Evolutionary conservation across 2,888 invertebrate genomes (phyloP).

Genomic region (Leptothorax acervorum): DNA sequence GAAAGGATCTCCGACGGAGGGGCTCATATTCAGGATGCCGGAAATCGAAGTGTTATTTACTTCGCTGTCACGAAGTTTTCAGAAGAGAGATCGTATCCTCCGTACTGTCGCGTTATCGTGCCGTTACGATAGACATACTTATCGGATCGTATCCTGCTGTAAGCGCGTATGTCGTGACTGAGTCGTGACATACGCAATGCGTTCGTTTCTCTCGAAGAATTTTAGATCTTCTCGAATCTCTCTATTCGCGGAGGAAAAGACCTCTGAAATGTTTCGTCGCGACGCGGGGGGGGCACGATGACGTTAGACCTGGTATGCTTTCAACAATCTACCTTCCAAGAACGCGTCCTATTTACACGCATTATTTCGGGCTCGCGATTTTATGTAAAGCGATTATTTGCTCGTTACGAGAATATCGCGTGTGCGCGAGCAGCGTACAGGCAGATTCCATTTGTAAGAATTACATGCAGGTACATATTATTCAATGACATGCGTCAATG

Average conservation of each 20-base stretch:
- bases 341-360: neutral
- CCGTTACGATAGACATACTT: neutral
- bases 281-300: neutral
- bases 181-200: neutral
- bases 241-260: neutral
- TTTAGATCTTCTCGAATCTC: neutral
- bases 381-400: neutral
- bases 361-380: neutral
- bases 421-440: too few relatives aligned
- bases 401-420: neutral
- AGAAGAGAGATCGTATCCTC: neutral
- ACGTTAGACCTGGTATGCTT: neutral
- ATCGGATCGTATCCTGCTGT: neutral
- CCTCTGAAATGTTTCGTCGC: neutral
- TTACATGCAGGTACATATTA: neutral
- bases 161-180: neutral
- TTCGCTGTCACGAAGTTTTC: neutral
- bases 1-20: neutral
- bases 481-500: neutral
- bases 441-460: neutral
- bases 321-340: neutral
- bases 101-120: neutral
- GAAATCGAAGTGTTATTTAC: slow-evolving; percentile 16
- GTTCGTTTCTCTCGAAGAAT: neutral
- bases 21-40: neutral